Conservation (phyloP, 37 sponge, comb jelly and placozoan species). For the Haliclona indistincta region DNA sequence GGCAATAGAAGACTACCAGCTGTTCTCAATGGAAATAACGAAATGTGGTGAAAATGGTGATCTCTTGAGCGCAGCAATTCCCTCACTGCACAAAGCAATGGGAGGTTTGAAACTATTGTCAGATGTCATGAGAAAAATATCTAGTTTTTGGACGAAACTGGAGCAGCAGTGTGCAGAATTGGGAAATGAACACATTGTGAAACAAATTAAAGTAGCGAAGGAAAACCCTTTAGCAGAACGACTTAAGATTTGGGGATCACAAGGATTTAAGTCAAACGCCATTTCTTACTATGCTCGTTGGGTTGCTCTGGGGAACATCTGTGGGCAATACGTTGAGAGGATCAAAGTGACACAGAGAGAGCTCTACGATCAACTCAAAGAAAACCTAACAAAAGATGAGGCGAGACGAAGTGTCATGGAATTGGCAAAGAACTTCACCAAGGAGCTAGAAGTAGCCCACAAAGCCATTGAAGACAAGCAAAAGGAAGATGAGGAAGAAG, state of each 20-base stretch:
- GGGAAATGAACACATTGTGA: constrained; percentile 13
- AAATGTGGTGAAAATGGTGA: constrained; percentile 23
- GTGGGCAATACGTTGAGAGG: constrained; percentile 28
- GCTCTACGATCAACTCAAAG: constrained; percentile 53
- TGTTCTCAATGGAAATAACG: constrained; percentile 22
- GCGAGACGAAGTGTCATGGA: constrained; percentile 25
- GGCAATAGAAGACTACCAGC: constrained; percentile 5
- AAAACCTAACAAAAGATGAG: constrained; percentile 48
- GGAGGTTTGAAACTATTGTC: constrained; percentile 52
- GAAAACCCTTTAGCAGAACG: constrained; percentile 39
- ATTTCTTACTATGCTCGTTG: constrained; percentile 50
- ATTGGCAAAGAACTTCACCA: constrained; percentile 21
- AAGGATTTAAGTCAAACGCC: constrained; percentile 39
- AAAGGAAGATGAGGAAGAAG: too few species aligned
- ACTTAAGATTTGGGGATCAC: constrained; percentile 40
- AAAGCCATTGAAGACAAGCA: constrained; percentile 30
- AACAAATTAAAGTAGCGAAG: constrained; percentile 27
- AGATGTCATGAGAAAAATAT: constrained; percentile 59
- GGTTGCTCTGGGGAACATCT: constrained; percentile 63
- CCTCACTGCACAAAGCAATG: constrained; percentile 57
- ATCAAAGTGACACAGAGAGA: constrained; percentile 59
- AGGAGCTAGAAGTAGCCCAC: constrained; percentile 8
- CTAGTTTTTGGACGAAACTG: constrained; percentile 67
- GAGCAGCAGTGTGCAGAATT: constrained; percentile 50
- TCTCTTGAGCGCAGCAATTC: constrained; percentile 16